A percentile compares a stretch with the other conserved stretches of the same genome.
Evolutionary conservation across 1,140 invertebrate species (phyloP).

Genomic region (Papilio machaon): DNA sequence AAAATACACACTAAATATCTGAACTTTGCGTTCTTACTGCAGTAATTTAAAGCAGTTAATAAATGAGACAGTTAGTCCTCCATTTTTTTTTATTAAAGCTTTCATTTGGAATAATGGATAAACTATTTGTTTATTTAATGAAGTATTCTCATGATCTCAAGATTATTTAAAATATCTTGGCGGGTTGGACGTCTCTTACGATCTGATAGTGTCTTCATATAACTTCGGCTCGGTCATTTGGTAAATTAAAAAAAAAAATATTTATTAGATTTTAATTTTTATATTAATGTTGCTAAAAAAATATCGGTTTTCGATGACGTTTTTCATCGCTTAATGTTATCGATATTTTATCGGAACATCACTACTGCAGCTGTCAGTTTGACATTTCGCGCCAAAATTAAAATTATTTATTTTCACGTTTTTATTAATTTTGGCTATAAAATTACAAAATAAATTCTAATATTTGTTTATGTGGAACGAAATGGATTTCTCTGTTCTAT

Average conservation of each 20-base stretch:
- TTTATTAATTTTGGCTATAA: too few species aligned
- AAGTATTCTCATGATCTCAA: constrained; percentile 26
- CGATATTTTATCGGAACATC: not conserved
- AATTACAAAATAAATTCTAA: too few species aligned
- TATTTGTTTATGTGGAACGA: too few species aligned
- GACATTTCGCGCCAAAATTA: not conserved
- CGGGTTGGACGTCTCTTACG: not conserved
- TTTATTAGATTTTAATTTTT: constrained; percentile 29
- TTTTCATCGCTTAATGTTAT: not conserved
- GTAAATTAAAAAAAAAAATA: constrained; percentile 11
- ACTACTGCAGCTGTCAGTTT: not conserved
- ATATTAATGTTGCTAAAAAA: constrained; percentile 9
- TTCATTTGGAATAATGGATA: not conserved
- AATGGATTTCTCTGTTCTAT: too few species aligned
- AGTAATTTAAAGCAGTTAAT: too few species aligned
- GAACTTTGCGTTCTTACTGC: too few species aligned
- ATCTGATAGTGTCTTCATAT: constrained; percentile 18
- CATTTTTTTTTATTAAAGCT: not conserved
- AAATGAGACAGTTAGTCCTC: too few species aligned
- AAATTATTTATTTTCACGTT: not conserved
- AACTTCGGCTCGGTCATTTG: not conserved
- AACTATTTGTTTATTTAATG: not conserved
- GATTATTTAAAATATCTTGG: constrained; percentile 15
- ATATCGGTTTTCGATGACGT: constrained; percentile 10
- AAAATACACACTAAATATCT: too few species aligned